Percentiles rank a stretch among this genome's conserved stretches.
phyloP scores from a whole-genome alignment of 2,113 vertebrate genomes.

The Neomonachus schauinslandi region DNA sequence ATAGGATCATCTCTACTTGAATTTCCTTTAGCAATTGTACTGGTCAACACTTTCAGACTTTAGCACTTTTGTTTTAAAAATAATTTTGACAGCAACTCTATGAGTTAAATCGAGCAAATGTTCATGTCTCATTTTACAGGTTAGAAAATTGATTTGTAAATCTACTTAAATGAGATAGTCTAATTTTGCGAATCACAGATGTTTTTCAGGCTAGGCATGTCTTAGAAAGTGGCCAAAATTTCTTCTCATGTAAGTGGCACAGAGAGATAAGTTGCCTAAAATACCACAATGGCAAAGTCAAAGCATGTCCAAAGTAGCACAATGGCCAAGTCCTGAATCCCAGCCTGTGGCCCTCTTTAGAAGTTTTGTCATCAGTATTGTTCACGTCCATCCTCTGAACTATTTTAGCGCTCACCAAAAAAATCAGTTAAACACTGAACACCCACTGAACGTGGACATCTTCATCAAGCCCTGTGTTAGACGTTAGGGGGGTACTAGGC shows the following conservation, averaged over 20 bases:
- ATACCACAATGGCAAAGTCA: not conserved
- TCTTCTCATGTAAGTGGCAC: not conserved
- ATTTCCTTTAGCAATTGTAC: not conserved
- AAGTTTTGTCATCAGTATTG: not conserved
- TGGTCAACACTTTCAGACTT: not conserved
- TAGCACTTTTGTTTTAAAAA: constrained; percentile 3
- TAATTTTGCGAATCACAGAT: not conserved
- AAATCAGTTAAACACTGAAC: not conserved
- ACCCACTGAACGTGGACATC: not conserved
- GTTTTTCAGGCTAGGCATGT: not conserved
- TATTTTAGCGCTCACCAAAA: not conserved
- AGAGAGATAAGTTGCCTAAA: not conserved
- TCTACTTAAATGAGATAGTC: not conserved
- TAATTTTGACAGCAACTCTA: not conserved
- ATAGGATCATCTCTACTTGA: not conserved
- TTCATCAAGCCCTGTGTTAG: not conserved
- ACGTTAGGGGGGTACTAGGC: not conserved
- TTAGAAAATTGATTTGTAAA: not conserved
- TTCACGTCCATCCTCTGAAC: not conserved
- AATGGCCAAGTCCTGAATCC: not conserved
- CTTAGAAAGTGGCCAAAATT: not conserved
- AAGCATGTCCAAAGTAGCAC: not conserved
- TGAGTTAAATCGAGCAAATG: not conserved
- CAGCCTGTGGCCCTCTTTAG: not conserved
- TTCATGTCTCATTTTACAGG: not conserved